A percentile compares a stretch with the other conserved stretches of the same genome.
Evolutionary conservation across 2,797 vertebrate species (phyloP).

Genomic region (Cynopterus sphinx): DNA sequence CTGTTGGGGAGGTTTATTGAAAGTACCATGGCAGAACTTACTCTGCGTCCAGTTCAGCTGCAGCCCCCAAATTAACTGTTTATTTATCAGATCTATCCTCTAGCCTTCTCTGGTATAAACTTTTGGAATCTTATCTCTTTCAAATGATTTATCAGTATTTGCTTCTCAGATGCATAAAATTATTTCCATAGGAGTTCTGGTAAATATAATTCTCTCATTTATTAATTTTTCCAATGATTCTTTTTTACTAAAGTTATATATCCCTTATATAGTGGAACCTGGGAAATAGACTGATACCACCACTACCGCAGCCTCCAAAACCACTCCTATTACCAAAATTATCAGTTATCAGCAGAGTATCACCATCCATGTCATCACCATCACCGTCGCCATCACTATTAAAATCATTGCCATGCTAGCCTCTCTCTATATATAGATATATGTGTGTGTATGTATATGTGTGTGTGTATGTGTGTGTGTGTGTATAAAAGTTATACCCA

Average conservation of each 20-base stretch:
- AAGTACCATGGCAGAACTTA: neutral
- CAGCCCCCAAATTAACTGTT: neutral
- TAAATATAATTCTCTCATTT: neutral
- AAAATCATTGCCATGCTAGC: neutral
- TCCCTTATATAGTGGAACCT: neutral
- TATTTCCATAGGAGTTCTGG: neutral
- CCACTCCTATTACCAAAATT: fast-evolving
- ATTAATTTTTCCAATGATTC: neutral
- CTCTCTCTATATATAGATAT: too few species aligned
- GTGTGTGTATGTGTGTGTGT: fast-evolving
- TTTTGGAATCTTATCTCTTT: neutral
- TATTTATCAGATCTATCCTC: fast-evolving
- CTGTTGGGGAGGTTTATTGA: neutral
- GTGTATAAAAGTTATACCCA: neutral
- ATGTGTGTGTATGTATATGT: fast-evolving
- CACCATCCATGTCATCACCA: fast-evolving
- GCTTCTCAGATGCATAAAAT: neutral
- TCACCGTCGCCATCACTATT: fast-evolving
- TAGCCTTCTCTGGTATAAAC: neutral
- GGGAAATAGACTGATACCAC: neutral
- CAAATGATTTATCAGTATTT: neutral
- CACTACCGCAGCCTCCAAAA: neutral
- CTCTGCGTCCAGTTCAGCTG: neutral
- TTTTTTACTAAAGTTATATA: neutral
- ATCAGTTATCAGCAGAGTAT: fast-evolving